Evolutionary conservation across 2,113 vertebrate genomes (phyloP).

Genomic region (Microtus pennsylvanicus): DNA sequence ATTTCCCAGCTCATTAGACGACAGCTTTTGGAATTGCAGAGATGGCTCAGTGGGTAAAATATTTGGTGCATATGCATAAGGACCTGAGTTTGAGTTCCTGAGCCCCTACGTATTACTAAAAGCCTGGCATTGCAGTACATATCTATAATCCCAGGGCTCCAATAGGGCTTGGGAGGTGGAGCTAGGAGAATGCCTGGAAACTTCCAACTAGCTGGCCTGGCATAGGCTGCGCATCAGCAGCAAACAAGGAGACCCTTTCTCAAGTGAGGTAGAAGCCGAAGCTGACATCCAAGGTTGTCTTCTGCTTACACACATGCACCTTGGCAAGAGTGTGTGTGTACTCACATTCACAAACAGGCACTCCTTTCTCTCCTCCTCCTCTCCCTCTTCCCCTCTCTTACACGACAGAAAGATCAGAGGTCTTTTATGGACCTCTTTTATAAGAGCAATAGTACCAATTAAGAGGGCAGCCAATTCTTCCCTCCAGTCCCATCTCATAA

Average conservation of each 20-base stretch:
- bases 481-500: neutral
- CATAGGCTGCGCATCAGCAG: neutral
- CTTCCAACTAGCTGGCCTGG: neutral
- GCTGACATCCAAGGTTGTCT: neutral
- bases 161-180: neutral
- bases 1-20: neutral
- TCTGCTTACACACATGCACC: neutral
- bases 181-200: neutral
- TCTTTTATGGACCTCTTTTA: neutral
- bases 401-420: neutral
- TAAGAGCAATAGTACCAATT: too few relatives aligned
- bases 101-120: neutral
- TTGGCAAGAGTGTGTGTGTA: neutral
- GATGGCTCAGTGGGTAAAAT: neutral
- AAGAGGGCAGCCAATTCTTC: neutral
- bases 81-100: neutral
- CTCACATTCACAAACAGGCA: neutral
- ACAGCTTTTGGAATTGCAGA: neutral
- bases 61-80: neutral
- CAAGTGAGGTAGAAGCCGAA: neutral
- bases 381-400: neutral
- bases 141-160: neutral
- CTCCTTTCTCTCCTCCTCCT: too few relatives aligned
- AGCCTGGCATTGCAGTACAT: neutral
- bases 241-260: neutral